Evolutionary conservation across 2,797 vertebrate species (phyloP), one percentile per base, ranked within the genome.

Genomic region (Coreius guichenoti): DNA sequence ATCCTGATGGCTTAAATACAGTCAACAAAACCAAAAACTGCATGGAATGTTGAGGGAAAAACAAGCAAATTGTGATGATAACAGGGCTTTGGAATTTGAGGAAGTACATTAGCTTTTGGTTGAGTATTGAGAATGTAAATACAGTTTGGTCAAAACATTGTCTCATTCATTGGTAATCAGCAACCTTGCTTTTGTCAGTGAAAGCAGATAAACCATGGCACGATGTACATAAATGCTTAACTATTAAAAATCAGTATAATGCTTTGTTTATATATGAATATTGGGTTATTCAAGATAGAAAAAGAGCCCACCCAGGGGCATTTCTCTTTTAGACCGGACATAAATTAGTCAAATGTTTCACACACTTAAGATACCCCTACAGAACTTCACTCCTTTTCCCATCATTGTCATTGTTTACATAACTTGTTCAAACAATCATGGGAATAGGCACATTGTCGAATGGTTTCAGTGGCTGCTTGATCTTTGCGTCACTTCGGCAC

Each of bases 381-480:
- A 77, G 81, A 75, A 56, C 67, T 36, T 36, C 8, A 76, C 86
- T 88, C 85, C 88, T 73, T 81, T 89, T 90, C 88, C 86, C 76
- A 31, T 58, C 58, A 85, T 91, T 90, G 88, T 91, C 79, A n/a
- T n/a, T n/a, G n/a, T 87, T 80, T 73, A 31, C 63, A 29, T 83
- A 70, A 33, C 33, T 75, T 31, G 16, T 85, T 88, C 17, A 82
- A 87, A 87, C 87, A 88, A 80, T 89, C 29, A 58, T 89, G 87
- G 80, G 84, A 90, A 88, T 80, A 58, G 76, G 67, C 65, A 1
- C 75, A 45, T 85, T 86, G 47, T 54, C 54, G 26, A 45, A 70
- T 39, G 31, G 61, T 85, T 87, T 86, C 83, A 73, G 85, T 85
- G 86, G 72, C 69, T 56, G 68, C 75, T 43, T 72, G 82, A 75